These are phyloP conservation scores for Campaea margaritaria DNA, from an alignment of 2,888 invertebrate genomes.

Conservation along the genomic window DNA sequence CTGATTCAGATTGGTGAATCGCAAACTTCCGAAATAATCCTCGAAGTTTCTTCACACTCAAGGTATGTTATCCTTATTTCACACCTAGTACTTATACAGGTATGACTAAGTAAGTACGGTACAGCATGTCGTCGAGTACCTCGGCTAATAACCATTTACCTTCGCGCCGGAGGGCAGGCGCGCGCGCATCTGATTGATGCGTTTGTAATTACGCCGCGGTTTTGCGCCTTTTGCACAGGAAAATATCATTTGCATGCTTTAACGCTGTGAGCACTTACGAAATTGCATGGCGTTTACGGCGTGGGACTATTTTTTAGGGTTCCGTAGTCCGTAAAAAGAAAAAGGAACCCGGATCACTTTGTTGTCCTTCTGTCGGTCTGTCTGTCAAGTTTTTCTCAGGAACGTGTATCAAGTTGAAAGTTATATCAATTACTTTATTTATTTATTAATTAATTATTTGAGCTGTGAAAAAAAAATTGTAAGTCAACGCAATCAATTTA, in stretches of 20 bases:
- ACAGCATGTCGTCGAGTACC: constrained; percentile 34
- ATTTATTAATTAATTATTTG: too few relatives aligned
- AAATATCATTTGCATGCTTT: constrained; percentile 72
- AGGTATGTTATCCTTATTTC: neutral
- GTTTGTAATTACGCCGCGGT: constrained; percentile 78
- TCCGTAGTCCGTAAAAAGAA: too few relatives aligned
- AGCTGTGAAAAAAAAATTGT: too few relatives aligned
- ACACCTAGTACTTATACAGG: neutral
- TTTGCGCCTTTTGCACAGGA: constrained; percentile 56
- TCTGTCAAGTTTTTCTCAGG: too few relatives aligned
- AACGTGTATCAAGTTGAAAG: too few relatives aligned
- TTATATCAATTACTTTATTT: too few relatives aligned
- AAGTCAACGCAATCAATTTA: too few relatives aligned
- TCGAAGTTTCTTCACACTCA: neutral
- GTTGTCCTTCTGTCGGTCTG: too few relatives aligned
- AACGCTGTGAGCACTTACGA: constrained; percentile 34
- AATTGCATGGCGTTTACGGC: constrained; percentile 21
- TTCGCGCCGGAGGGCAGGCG: constrained; percentile 59
- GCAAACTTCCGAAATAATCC: too few relatives aligned
- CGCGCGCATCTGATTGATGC: constrained; percentile 78
- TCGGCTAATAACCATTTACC: constrained; percentile 73
- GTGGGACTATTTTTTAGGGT: constrained; percentile 10
- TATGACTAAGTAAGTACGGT: constrained; percentile 15
- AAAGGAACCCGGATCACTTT: too few relatives aligned
- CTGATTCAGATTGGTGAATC: too few relatives aligned